Evolutionary conservation across 35 echinoderm and acorn worm genomes (phyloP).

Genomic region (Ptychodera flava): DNA sequence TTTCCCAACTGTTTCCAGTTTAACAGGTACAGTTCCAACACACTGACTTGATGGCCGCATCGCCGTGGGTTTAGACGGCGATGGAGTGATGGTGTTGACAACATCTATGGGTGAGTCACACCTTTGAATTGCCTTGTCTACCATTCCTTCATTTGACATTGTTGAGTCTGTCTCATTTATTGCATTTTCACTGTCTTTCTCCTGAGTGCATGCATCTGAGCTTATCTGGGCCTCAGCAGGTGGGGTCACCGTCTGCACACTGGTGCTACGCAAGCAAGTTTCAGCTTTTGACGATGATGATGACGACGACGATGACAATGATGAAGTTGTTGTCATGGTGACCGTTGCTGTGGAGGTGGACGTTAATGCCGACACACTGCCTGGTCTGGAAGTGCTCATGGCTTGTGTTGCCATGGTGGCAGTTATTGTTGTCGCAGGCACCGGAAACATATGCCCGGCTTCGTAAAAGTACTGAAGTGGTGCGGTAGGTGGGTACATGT

Average conservation of each 20-base stretch:
- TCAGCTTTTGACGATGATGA: too few relatives aligned
- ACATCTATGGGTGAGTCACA: background rate
- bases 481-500: slow-evolving; percentile 28
- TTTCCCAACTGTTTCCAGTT: background rate
- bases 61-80: background rate
- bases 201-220: background rate
- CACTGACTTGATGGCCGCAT: background rate
- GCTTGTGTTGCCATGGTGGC: background rate
- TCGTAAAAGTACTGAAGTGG: background rate
- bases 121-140: background rate
- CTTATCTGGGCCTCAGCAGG: background rate
- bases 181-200: background rate
- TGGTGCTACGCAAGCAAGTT: background rate
- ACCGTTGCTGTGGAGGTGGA: background rate
- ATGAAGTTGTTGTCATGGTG: background rate
- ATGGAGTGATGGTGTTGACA: background rate
- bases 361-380: background rate
- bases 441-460: background rate
- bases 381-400: background rate
- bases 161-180: background rate
- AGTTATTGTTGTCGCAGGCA: slow-evolving; percentile 14
- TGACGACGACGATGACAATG: too few relatives aligned
- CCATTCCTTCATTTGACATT: background rate
- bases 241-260: background rate
- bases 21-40: background rate